Conservation (phyloP, 2,113 vertebrate species). For the Charadrius vociferus region DNA sequence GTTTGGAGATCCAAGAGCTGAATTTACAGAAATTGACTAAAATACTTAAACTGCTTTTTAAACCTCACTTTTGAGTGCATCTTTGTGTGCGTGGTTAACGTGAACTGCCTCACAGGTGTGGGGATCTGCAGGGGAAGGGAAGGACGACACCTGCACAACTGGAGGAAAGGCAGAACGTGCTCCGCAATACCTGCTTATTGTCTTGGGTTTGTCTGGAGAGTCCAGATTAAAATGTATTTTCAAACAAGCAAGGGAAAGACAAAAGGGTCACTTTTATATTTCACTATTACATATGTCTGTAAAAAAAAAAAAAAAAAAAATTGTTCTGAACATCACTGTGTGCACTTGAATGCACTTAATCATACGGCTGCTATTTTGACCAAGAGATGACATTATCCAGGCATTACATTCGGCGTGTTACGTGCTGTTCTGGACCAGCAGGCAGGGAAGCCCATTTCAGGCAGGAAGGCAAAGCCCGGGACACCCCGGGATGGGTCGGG, state of each 20-base stretch:
- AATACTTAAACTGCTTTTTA: rapidly evolving
- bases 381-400: background rate
- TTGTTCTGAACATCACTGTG: background rate
- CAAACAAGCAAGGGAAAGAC: background rate
- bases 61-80: rapidly evolving
- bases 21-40: background rate
- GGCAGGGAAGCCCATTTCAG: background rate
- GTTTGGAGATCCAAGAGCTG: background rate
- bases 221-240: background rate
- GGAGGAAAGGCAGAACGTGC: background rate
- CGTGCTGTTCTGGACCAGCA: rapidly evolving
- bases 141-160: background rate
- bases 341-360: background rate
- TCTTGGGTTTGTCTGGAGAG: background rate
- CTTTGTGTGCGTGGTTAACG: rapidly evolving
- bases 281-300: background rate
- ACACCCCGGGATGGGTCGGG: background rate
- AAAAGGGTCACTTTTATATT: background rate
- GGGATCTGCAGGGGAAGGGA: background rate
- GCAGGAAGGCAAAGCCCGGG: background rate
- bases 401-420: rapidly evolving
- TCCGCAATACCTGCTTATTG: background rate
- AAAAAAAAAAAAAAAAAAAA: background rate
- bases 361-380: background rate
- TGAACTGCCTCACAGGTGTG: rapidly evolving